Conservation (phyloP, 2,113 vertebrate species). For the Haemorhous mexicanus region DNA sequence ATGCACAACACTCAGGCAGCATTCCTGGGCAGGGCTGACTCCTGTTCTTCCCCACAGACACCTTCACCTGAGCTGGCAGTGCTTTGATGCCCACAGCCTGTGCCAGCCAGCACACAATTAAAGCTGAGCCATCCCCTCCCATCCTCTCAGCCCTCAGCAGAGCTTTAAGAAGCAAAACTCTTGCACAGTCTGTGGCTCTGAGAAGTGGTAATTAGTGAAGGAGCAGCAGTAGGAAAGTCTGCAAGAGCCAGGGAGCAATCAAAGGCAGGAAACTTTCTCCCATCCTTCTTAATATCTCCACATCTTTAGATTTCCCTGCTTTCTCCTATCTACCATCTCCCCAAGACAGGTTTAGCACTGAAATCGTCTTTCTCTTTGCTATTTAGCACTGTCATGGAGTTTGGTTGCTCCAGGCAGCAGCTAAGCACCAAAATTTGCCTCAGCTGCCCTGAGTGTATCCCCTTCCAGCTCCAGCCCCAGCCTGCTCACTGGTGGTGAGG, state of each 20-base stretch:
- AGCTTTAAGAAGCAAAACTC: not conserved
- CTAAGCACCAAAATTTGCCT: not conserved
- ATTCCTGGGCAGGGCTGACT: not conserved
- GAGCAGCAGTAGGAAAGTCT: not conserved
- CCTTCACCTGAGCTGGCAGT: not conserved
- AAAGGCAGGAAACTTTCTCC: not conserved
- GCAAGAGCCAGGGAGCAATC: not conserved
- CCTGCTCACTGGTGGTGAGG: not conserved
- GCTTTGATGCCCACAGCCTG: not conserved
- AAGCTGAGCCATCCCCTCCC: not conserved
- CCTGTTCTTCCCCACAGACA: not conserved
- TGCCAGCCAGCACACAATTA: not conserved
- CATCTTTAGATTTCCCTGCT: not conserved
- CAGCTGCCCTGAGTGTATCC: not conserved
- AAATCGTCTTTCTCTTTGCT: not conserved
- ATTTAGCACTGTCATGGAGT: not conserved
- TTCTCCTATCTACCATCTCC: not conserved
- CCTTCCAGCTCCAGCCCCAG: not conserved
- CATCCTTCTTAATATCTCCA: not conserved
- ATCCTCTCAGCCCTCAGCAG: not conserved
- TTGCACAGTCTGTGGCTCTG: not conserved
- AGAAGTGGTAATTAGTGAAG: not conserved
- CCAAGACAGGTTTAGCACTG: not conserved
- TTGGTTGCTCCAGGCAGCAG: not conserved
- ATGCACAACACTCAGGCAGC: accelerated